Percentiles rank a stretch among this genome's conserved stretches.
phyloP scores from a whole-genome alignment of 2,113 vertebrate genomes.

The Laticauda colubrina region DNA sequence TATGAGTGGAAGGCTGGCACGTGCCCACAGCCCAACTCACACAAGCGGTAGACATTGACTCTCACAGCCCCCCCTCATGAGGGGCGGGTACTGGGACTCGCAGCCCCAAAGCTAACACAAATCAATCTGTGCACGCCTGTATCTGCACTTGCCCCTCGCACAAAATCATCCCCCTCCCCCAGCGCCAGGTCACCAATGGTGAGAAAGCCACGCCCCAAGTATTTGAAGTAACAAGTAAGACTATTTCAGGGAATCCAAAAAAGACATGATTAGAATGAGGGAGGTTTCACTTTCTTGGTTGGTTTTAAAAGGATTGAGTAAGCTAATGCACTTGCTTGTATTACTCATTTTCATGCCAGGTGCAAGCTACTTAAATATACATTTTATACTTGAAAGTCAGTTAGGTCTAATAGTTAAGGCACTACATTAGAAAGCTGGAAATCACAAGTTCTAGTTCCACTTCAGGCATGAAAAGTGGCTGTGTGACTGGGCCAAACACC shows the following conservation, averaged over 20 bases:
- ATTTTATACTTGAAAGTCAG: neutral
- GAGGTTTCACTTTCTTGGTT: neutral
- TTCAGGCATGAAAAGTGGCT: neutral
- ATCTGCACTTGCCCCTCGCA: no score
- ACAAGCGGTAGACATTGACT: no score
- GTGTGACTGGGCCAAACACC: no score
- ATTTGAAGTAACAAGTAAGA: neutral
- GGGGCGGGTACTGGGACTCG: no score
- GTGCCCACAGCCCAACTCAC: no score
- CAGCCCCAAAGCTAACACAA: no score
- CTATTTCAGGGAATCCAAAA: neutral
- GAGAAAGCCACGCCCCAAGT: no score
- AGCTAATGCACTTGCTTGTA: neutral
- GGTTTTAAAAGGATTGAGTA: neutral
- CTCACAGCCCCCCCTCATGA: no score
- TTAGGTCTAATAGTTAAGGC: neutral
- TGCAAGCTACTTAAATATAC: neutral
- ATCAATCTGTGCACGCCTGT: no score
- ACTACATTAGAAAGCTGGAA: neutral
- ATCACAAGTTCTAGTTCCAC: neutral
- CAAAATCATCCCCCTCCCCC: no score
- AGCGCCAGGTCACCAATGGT: no score
- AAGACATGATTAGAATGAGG: neutral
- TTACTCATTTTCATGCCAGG: neutral
- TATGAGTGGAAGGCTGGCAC: no score